Evolutionary conservation across 1,140 invertebrate genomes (phyloP), one percentile per base, ranked within the genome.

Genomic region (Limonius californicus): DNA sequence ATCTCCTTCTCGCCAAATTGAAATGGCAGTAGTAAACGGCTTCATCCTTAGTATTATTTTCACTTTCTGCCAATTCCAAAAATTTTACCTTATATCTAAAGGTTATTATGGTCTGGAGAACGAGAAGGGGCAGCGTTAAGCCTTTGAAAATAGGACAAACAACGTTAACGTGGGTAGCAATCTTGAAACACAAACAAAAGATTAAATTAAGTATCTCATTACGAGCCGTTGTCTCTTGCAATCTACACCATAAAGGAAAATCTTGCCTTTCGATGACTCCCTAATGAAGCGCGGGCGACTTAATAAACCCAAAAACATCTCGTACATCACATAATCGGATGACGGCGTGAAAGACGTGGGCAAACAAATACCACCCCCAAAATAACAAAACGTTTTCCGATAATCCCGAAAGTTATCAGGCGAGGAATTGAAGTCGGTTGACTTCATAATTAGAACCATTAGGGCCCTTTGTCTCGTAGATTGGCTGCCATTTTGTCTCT

Each of bases 401-500:
- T 39, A 39, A 39, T 39, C 35, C n/a, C 35, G 35, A 39, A 39
- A 39, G 35, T 39, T 39, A 39, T 14, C 35, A 9, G 35, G 35
- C 35, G 35, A 39, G 8, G 45, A 50, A 21, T 18, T 50, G 45
- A 50, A 50, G 16, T 21, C 16, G 6, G 19, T 50, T 50, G 45
- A 21, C 19, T 50, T 50, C 45, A 50, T 50, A 50, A 50, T 50
- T 50, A 21, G 19, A 50, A 21, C 45, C 45, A 50, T 50, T 50
- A 50, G 16, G 16, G 45, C 12, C 45, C 14, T 50, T 50, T 50
- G 45, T 50, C 45, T 50, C 19, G 19, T 21, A 50, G 45, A 50
- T 50, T 50, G 45, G 45, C 45, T 50, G 45, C 45, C 45, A 50
- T 50, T 50, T 50, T 50, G 16, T 50, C 16, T 19, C n/a, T 50